Base-by-base conservation (phyloP, 2,888 invertebrate species). In the Hirtodrosophila duncani region DNA sequence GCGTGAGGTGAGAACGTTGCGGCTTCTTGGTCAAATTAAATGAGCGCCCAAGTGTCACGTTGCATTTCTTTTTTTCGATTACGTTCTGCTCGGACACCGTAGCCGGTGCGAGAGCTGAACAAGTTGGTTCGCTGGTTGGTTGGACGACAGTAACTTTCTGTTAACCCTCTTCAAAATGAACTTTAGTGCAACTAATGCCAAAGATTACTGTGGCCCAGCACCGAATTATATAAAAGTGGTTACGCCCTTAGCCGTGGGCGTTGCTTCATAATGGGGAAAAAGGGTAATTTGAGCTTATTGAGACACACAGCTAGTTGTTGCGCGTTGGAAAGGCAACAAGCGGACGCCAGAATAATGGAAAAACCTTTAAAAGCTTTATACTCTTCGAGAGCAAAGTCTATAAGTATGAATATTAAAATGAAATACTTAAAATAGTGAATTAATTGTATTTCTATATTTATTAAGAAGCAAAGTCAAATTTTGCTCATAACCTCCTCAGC, bases 21-120 rank as follows among this genome's bases (percentile, higher is more conserved):
- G 36, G 18, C 42, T 58, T n/a, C 29, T 45, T 43, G 48, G 9
- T 38, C 23, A 38, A 57, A 57, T 59, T 59, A 59, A 74, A 63
- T 59, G 43, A 44, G 41, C 55, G 57, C 18, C 56, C 41, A 29
- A 68, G 61, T 67, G 57, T 70, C 63, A 67, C 52, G 63, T 63
- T 65, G 70, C 63, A 55, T 41, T 52, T 52, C 36, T 46, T 38
- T 43, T 26, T 29, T 38, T 20, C 36, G 24, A 26, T 17, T 9
- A 29, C 2, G 30, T 21, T 14, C 14, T 18, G 57, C 36, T 44
- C 51, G 52, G 33, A 43, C 33, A 14, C 5, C 13, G 13, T 20
- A 21, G 11, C 34, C 13, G 14, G 34, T 20, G 34, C 10, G 14
- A 9, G 14, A 13, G 13, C 11, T n/a, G n/a, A n/a, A n/a, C n/a